These are phyloP conservation scores for Alosa alosa DNA, from an alignment of 2,113 vertebrate species.

Conservation along the genomic window DNA sequence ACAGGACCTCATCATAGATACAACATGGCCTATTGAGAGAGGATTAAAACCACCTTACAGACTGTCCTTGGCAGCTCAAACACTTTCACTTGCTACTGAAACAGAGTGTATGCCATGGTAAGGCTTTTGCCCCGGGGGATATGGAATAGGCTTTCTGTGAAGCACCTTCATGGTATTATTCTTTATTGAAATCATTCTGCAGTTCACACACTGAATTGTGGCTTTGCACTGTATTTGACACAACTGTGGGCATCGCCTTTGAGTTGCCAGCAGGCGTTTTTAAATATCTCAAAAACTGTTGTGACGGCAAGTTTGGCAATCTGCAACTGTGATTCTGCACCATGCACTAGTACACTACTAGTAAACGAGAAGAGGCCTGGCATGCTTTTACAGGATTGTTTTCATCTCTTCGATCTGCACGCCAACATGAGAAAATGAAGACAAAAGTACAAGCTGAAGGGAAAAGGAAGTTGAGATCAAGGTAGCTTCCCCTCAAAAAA, in stretches of 20 bases:
- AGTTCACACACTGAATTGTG: background rate
- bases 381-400: background rate
- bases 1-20: background rate
- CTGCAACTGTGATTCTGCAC: background rate
- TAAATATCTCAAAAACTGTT: background rate
- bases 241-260: background rate
- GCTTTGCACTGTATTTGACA: background rate
- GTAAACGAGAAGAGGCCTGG: background rate
- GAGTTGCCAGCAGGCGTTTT: background rate
- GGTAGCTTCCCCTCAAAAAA: background rate
- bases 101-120: background rate
- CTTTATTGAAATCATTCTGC: background rate
- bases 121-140: background rate
- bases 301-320: background rate
- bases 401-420: background rate
- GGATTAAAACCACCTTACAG: background rate
- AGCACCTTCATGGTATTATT: background rate
- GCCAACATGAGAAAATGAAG: background rate
- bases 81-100: background rate
- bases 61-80: background rate
- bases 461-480: background rate
- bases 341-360: background rate
- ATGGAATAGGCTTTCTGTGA: background rate
- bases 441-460: background rate
- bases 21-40: background rate